Percentiles rank a stretch among this genome's conserved stretches.
Evolutionary conservation across 2,113 vertebrate species (phyloP).

Genomic region (Tamias sibiricus): DNA sequence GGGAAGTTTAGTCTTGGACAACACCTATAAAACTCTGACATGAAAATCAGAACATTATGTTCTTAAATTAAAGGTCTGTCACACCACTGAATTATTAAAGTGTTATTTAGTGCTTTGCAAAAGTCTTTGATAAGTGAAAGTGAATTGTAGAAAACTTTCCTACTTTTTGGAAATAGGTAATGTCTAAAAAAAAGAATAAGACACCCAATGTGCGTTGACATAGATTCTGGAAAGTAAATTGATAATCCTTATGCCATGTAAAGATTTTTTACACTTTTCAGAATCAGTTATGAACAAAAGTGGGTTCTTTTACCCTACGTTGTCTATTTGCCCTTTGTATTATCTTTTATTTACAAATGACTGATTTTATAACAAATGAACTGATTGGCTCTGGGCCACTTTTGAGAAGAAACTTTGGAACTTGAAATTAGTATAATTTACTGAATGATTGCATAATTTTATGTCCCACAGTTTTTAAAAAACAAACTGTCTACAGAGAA

Average conservation of each 20-base stretch:
- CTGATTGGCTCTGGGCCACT: not conserved
- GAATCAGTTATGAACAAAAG: not conserved
- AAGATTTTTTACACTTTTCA: not conserved
- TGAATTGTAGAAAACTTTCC: not conserved
- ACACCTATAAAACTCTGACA: not conserved
- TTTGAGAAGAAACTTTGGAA: not conserved
- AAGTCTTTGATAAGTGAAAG: not conserved
- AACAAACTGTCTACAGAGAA: not conserved
- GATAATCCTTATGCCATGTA: not conserved
- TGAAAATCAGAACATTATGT: not conserved
- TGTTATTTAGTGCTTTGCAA: slow-evolving; percentile 24
- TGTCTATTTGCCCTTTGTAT: not conserved
- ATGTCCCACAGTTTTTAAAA: not conserved
- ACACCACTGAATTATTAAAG: not conserved
- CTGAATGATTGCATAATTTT: not conserved
- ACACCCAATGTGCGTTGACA: not conserved
- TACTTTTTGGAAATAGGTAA: not conserved
- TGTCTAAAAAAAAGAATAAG: slow-evolving; percentile 6
- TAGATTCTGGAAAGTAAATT: not conserved
- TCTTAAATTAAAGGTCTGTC: not conserved
- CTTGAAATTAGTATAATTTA: slow-evolving; percentile 6
- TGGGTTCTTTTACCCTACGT: not conserved
- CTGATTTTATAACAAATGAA: not conserved
- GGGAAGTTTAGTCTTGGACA: not conserved
- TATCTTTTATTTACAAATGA: slow-evolving; percentile 15